A percentile compares a stretch with the other conserved stretches of the same genome.
Conservation (phyloP, 2,797 vertebrate species). For the Diplodus puntazzo region DNA sequence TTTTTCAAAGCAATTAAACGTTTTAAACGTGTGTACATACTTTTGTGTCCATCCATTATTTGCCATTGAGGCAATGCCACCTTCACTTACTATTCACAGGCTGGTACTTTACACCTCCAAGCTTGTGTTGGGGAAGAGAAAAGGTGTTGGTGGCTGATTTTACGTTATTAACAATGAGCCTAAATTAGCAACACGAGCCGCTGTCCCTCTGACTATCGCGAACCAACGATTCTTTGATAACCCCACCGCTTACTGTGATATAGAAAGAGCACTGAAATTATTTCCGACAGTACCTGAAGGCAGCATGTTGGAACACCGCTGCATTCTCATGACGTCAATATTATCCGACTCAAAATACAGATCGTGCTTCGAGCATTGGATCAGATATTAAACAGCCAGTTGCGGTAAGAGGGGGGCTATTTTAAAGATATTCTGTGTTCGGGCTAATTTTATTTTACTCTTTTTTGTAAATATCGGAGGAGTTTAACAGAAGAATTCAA, state of each 20-base stretch:
- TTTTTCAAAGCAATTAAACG: slow-evolving; percentile 79
- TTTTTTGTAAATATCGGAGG: background rate
- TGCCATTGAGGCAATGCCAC: background rate
- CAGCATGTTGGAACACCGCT: background rate
- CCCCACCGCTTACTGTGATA: accelerated
- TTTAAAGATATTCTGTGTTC: accelerated
- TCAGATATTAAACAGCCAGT: background rate
- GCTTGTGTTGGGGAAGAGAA: background rate
- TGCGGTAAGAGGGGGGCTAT: slow-evolving; percentile 40
- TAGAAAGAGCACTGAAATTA: accelerated
- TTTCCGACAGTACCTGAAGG: slow-evolving; percentile 34
- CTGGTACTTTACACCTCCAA: accelerated
- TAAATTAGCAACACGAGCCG: accelerated
- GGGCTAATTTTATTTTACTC: accelerated
- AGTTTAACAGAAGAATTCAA: accelerated
- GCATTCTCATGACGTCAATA: slow-evolving; percentile 68
- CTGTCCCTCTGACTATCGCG: background rate
- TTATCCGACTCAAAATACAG: slow-evolving; percentile 29
- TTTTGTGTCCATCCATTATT: slow-evolving; percentile 11
- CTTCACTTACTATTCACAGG: background rate
- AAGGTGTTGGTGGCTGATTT: background rate
- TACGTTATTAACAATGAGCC: too few species aligned
- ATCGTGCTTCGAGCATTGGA: slow-evolving; percentile 10
- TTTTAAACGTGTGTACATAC: slow-evolving; percentile 53
- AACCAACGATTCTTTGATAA: background rate